phyloP scores from a whole-genome alignment of 2,113 vertebrate genomes.

The Acanthisitta chloris region DNA sequence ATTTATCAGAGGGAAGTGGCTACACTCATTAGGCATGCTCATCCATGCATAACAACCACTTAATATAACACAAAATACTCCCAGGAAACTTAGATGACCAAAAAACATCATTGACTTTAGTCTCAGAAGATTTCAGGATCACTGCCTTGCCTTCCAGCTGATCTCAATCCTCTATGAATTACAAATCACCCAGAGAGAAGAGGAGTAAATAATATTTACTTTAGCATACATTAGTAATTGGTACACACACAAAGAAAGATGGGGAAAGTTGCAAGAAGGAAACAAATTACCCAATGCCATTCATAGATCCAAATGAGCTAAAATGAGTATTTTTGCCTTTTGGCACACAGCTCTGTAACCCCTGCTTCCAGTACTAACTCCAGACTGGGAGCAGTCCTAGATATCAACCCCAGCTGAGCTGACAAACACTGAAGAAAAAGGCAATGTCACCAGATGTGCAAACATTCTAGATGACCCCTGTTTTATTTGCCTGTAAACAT shows the following conservation, averaged over 20 bases:
- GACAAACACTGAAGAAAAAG: neutral
- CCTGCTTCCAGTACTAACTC: neutral
- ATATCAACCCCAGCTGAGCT: neutral
- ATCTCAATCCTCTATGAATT: neutral
- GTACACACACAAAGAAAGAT: neutral
- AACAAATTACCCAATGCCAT: neutral
- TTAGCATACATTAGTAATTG: neutral
- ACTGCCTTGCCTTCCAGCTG: conserved; percentile 6
- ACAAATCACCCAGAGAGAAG: neutral
- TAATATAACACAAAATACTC: conserved; percentile 15
- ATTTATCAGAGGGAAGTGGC: neutral
- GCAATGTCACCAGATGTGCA: neutral
- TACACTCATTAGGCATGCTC: neutral
- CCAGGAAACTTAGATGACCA: conserved; percentile 20
- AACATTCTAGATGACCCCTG: rapidly evolving
- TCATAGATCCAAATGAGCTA: neutral
- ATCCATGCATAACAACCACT: neutral
- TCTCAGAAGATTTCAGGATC: conserved; percentile 11
- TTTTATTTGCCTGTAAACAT: neutral
- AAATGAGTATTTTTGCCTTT: neutral
- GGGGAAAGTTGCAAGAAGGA: neutral
- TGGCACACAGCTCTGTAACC: rapidly evolving
- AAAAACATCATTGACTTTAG: neutral
- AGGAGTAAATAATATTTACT: conserved; percentile 2
- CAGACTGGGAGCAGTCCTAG: neutral